Percentiles rank a stretch among this genome's conserved stretches.
phyloP scores from a whole-genome alignment of 92 coral and sea anemone species.

The Phenganax subtilis region DNA sequence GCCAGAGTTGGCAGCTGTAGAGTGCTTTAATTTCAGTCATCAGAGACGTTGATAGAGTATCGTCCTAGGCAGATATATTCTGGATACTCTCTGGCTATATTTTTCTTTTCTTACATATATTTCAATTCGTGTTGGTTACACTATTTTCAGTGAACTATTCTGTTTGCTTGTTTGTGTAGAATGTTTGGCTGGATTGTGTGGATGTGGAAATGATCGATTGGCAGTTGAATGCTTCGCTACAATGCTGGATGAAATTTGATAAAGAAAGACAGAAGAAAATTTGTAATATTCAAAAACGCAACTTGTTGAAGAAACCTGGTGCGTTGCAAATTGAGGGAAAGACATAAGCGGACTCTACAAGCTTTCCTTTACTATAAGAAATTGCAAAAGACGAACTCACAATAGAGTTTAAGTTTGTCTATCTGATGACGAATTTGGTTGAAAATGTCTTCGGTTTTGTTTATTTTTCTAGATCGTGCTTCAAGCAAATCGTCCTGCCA shows the following conservation, averaged over 20 bases:
- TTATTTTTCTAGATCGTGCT: conserved; percentile 2
- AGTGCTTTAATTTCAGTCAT: not conserved
- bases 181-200: conserved; percentile 72
- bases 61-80: too few species aligned
- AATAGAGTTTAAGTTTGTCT: not conserved
- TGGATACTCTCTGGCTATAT: not conserved
- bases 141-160: not conserved
- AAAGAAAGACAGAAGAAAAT: conserved; percentile 37
- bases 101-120: too few species aligned
- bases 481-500: not conserved
- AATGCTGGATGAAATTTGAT: conserved; percentile 63
- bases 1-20: not conserved
- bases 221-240: conserved; percentile 72
- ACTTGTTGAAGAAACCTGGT: conserved; percentile 27
- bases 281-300: conserved; percentile 11
- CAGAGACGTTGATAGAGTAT: too few species aligned
- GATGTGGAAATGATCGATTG: conserved; percentile 75
- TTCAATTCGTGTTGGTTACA: not conserved
- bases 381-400: not conserved
- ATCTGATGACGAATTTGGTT: not conserved
- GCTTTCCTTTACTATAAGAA: not conserved
- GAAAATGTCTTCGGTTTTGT: not conserved
- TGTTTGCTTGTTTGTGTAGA: conserved; percentile 43
- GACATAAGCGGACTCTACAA: not conserved
- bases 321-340: not conserved